phyloP scores from a whole-genome alignment of 1,140 invertebrate genomes.

The Acromyrmex heyeri region DNA sequence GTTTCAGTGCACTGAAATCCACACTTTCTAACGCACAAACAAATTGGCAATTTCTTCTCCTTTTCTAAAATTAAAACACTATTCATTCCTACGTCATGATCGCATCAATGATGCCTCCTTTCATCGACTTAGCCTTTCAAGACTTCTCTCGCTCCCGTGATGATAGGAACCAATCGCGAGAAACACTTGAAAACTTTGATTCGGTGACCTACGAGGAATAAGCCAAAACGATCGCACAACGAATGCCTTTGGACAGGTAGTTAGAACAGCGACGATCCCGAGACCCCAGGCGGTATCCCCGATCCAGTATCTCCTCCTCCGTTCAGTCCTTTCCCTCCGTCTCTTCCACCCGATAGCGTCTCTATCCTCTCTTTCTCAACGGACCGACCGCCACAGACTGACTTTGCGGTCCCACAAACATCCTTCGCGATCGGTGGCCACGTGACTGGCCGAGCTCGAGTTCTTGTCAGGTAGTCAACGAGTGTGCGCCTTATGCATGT shows the following conservation, averaged over 20 bases:
- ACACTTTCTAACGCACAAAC: slow-evolving; percentile 32
- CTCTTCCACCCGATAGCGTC: slow-evolving; percentile 10
- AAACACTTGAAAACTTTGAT: not conserved
- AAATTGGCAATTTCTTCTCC: not conserved
- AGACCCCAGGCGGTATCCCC: slow-evolving; percentile 63
- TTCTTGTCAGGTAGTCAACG: slow-evolving; percentile 81
- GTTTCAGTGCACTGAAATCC: slow-evolving; percentile 25
- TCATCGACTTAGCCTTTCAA: not conserved
- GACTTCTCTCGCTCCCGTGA: not conserved
- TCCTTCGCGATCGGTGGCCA: slow-evolving; percentile 82
- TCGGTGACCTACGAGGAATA: not conserved
- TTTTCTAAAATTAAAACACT: not conserved
- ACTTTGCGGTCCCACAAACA: slow-evolving; percentile 82
- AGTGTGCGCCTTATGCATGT: not conserved
- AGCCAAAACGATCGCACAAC: slow-evolving; percentile 19
- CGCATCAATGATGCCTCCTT: not conserved
- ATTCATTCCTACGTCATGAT: not conserved
- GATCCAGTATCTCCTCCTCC: slow-evolving; percentile 67
- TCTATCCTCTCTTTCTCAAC: slow-evolving; percentile 70
- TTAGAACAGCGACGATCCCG: slow-evolving; percentile 57
- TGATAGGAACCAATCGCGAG: not conserved
- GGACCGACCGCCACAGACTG: slow-evolving; percentile 81
- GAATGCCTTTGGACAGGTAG: slow-evolving; percentile 46
- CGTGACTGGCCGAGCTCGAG: slow-evolving; percentile 81
- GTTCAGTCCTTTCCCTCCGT: slow-evolving; percentile 28